Evolutionary conservation across 1,140 invertebrate species (phyloP), one percentile per base, ranked within the genome.

Genomic region (Adoxophyes honmai): DNA sequence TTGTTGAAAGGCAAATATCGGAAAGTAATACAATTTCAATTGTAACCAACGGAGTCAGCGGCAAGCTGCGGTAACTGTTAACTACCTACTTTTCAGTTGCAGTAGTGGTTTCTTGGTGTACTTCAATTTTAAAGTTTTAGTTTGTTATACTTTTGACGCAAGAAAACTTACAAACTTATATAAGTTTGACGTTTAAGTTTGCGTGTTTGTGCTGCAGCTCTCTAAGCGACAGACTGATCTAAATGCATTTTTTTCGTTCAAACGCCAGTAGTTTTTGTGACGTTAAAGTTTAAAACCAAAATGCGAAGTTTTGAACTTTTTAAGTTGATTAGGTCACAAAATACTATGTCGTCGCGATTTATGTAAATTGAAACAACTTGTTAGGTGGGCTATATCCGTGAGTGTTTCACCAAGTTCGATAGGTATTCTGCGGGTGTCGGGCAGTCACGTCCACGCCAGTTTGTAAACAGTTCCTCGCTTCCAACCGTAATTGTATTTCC

Each of bases 401-500:
- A 68, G 72, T 52, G 53, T 59, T 36, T 57, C 48, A 54, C 59
- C 54, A 64, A 18, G 36, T 59, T 63, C 58, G 62, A 65, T 61
- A 57, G 48, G 21, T n/a, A n/a, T n/a, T n/a, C 52, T 48, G 57
- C 33, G 18, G 39, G 21, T 28, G 21, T 21, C 51, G 48, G 52
- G 36, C 62, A 54, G 72, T 79, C 78, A 76, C 76, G 76, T 75
- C 61, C 65, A 59, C 48, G 57, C 55, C 55, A 62, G 68, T 76
- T 75, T 68, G 78, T 72, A 81, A 80, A 81, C 76, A 76, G 69
- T 66, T 73, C 69, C 42, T 48, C 68, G 64, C 54, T 60, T 59
- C 52, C 35, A 55, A 52, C 64, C 33, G 63, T 75, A 68, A 75
- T 75, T 63, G 63, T 73, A 68, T 75, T 73, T 73, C 56, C 57